Evolutionary conservation across 1,140 invertebrate species (phyloP), one percentile per base, ranked within the genome.

Genomic region (Saxidomus purpurata): DNA sequence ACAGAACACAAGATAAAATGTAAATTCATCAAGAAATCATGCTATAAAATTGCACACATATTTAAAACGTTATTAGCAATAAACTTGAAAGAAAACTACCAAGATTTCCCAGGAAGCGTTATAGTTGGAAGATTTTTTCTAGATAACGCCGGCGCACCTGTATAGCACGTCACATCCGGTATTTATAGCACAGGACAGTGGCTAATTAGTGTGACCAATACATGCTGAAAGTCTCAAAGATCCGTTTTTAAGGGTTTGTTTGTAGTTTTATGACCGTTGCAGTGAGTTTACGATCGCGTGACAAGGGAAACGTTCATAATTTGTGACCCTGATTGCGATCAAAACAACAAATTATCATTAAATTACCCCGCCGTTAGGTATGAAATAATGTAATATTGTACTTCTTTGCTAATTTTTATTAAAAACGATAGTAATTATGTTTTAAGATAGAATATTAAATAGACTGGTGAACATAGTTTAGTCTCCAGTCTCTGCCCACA

Each of bases 311-410:
- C 9, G 67, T n/a, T n/a, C 4, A 59, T 59, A 59, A 59, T 22
- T 6, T 59, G 22, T 25, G 55, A 40, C 1, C 34, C 1, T 13
- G 67, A 71, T 71, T 71, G 22, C 31, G 13, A 71, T 71, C 67
- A 71, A 36, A 71, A 71, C 67, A 71, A 71, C 34, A 71, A 71
- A 71, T 71, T 13, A 71, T 71, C 67, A 71, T 71, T 71, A 71
- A 71, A 71, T 71, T 71, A 28, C 67, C 34, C 22, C 36, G 34
- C 67, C 34, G 15, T 71, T 4, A 71, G 67, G 67, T 71, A 71
- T 22, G 13, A 71, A 71, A 71, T 40, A 71, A 71, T 38, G 67
- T 38, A 28, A 67, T 67, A 9, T 67, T 67, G 61, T 36, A 67
- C 28, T 67, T 28, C 34, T 67, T 13, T 31, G 61, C 61, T 36